Percentiles rank a stretch among this genome's conserved stretches.
phyloP scores from a whole-genome alignment of 2,113 vertebrate species.

The Meleagris gallopavo region DNA sequence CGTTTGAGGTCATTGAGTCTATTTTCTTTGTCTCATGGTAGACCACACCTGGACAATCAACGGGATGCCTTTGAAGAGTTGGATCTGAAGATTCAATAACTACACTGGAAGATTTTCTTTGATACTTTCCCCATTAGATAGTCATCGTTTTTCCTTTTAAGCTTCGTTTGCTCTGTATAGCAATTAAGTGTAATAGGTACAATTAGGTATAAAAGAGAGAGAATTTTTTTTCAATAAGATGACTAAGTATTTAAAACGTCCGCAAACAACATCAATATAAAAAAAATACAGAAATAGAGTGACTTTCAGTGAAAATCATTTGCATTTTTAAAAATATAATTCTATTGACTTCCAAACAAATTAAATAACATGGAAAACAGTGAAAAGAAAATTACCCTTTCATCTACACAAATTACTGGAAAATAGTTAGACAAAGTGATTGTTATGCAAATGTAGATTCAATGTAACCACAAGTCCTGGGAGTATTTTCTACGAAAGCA shows the following conservation, averaged over 20 bases:
- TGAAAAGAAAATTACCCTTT: background rate
- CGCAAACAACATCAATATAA: background rate
- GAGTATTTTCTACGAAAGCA: background rate
- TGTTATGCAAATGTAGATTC: slow-evolving; percentile 1
- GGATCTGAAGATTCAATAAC: background rate
- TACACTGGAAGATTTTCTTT: background rate
- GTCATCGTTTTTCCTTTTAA: background rate
- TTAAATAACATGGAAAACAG: background rate
- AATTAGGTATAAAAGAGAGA: background rate
- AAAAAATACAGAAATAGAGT: background rate
- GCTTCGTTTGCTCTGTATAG: background rate
- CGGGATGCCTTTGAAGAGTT: background rate
- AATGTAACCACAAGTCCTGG: background rate
- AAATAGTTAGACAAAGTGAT: slow-evolving; percentile 10
- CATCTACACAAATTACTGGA: background rate
- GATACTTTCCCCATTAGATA: background rate
- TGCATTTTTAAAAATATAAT: background rate
- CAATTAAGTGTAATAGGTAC: background rate
- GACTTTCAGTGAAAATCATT: background rate
- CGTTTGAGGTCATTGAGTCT: background rate
- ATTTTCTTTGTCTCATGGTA: background rate
- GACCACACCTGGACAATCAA: background rate
- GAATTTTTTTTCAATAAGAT: background rate
- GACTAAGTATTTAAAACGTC: background rate
- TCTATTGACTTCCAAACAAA: background rate